Conservation (phyloP, 2,113 vertebrate genomes). For the Rhea americana region DNA sequence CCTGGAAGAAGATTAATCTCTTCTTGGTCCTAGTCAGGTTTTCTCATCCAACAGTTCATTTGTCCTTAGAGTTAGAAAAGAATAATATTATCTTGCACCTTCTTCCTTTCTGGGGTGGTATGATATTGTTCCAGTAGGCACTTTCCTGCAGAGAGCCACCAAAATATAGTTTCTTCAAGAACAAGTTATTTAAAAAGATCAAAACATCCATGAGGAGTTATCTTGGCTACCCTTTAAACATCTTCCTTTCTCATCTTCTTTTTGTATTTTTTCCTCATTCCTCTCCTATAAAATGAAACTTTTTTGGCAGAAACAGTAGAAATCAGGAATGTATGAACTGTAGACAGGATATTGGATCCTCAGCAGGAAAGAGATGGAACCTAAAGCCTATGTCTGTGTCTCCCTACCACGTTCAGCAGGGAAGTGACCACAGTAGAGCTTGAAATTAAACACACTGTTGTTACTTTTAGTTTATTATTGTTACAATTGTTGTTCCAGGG, state of each 20-base stretch:
- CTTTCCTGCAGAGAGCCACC: slow-evolving; percentile 7
- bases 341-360: slow-evolving; percentile 42
- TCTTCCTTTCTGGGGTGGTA: neutral
- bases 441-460: slow-evolving; percentile 1
- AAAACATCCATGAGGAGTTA: slow-evolving; percentile 37
- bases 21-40: neutral
- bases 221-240: slow-evolving; percentile 59
- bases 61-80: neutral
- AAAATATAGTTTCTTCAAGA: slow-evolving; percentile 41
- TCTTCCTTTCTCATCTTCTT: slow-evolving; percentile 11
- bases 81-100: slow-evolving; percentile 12
- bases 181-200: slow-evolving; percentile 36
- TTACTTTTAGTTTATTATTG: slow-evolving; percentile 4
- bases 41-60: neutral
- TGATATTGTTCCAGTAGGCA: slow-evolving; percentile 19
- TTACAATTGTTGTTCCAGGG: neutral
- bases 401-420: neutral
- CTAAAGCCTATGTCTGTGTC: neutral
- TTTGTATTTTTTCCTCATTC: slow-evolving; percentile 41
- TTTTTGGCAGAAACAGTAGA: slow-evolving; percentile 30
- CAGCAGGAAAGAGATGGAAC: neutral
- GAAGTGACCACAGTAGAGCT: neutral
- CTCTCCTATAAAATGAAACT: slow-evolving; percentile 25
- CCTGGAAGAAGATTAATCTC: neutral
- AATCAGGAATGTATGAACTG: slow-evolving; percentile 48